Evolutionary conservation across 1,140 invertebrate genomes (phyloP).

Genomic region (Meloidogyne exigua): DNA sequence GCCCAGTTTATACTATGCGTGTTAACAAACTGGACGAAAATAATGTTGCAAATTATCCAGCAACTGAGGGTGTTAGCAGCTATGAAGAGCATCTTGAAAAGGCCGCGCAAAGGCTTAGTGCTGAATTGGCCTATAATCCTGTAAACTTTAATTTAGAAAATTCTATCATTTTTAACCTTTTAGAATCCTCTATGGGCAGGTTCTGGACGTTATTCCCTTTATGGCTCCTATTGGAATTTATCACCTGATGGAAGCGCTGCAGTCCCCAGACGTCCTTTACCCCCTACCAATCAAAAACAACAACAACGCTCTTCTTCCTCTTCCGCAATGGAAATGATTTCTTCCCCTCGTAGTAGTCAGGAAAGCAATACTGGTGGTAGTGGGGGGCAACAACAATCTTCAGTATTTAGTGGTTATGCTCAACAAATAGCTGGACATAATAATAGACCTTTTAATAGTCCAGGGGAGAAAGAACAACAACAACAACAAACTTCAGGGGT

Average conservation of each 20-base stretch:
- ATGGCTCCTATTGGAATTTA: conserved; percentile 61
- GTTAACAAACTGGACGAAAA: conserved; percentile 29
- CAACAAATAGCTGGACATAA: not conserved
- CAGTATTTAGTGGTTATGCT: conserved; percentile 7
- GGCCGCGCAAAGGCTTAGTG: conserved; percentile 44
- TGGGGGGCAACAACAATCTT: conserved; percentile 2
- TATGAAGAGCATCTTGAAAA: conserved; percentile 63
- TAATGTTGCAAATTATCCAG: not conserved
- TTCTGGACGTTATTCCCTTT: conserved; percentile 53
- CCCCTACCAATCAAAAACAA: not conserved
- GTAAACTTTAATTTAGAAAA: conserved; percentile 22
- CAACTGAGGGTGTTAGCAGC: conserved; percentile 17
- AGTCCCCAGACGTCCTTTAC: not conserved
- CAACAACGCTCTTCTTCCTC: conserved; percentile 6
- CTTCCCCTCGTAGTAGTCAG: conserved; percentile 15
- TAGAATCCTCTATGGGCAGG: conserved; percentile 14
- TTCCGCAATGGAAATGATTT: conserved; percentile 21
- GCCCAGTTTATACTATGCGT: conserved; percentile 53
- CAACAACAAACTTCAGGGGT: not conserved
- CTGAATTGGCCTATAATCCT: conserved; percentile 53
- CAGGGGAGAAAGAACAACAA: not conserved
- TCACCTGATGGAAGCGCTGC: conserved; percentile 28
- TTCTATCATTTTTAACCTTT: not conserved
- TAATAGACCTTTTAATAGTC: not conserved
- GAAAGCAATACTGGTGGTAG: conserved; percentile 3